Evolutionary conservation across 2,888 invertebrate genomes (phyloP).

Genomic region (Silvanus unidentatus): DNA sequence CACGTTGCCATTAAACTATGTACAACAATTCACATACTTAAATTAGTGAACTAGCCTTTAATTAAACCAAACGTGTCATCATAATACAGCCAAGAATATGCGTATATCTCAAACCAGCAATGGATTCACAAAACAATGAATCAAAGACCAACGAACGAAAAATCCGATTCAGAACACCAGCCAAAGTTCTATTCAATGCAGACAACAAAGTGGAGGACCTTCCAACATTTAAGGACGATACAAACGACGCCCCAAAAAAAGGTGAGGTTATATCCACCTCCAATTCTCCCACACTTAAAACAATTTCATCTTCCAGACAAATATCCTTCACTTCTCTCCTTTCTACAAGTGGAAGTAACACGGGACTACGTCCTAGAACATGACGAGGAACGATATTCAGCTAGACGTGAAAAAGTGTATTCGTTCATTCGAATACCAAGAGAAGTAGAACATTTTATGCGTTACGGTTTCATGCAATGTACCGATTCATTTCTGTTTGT

Average conservation of each 20-base stretch:
- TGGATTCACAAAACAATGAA: too few species aligned
- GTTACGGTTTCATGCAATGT: constrained; percentile 91
- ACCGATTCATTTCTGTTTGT: constrained; percentile 96
- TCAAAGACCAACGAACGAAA: constrained; percentile 24
- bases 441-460: constrained; percentile 88
- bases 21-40: too few species aligned
- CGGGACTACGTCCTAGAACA: constrained; percentile 91
- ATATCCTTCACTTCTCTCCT: constrained; percentile 53
- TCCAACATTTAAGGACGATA: constrained; percentile 30
- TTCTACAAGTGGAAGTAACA: constrained; percentile 81
- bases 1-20: too few species aligned
- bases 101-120: too few species aligned
- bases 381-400: constrained; percentile 91
- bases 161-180: constrained; percentile 47
- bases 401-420: constrained; percentile 91
- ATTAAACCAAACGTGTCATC: too few species aligned
- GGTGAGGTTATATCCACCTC: neutral
- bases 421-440: constrained; percentile 93
- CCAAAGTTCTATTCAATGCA: constrained; percentile 40
- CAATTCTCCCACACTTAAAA: neutral
- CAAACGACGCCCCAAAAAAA: constrained; percentile 12
- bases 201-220: constrained; percentile 44
- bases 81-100: too few species aligned
- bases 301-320: constrained; percentile 28
- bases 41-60: too few species aligned